Evolutionary conservation across 2,113 vertebrate genomes (phyloP), one percentile per base, ranked within the genome.

Genomic region (Taxidea taxus): DNA sequence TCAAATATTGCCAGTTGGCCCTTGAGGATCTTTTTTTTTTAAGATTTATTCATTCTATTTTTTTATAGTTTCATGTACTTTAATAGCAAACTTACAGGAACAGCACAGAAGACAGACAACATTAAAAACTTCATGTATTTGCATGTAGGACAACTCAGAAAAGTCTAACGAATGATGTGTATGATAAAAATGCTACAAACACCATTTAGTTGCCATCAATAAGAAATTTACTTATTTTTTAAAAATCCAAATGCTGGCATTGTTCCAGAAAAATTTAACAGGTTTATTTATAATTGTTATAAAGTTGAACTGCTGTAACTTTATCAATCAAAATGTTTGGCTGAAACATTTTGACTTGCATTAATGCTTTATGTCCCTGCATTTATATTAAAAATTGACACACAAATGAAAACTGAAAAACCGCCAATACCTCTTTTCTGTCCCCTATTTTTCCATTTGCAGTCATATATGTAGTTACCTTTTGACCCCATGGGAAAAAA

Each of bases 191-290:
- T 98, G 98, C 98, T 99, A 99, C 98, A 99, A 99, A 99, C 98
- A 99, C 99, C 98, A 98, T 98, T 99, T 98, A 99, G 98, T 99
- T 99, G 98, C 99, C 97, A 81, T 99, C 98, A 97, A 97, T 99
- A 99, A 99, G 98, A 99, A 99, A 99, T 99, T 99, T 98, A 98
- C 98, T 99, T 97, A 74, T 96, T 98, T 64, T 99, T 98, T 98
- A 99, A 99, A 99, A 99, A 98, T 99, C 98, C 98, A 99, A 99
- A 99, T 99, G 99, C 99, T 99, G 99, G 99, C 98, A 98, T 99
- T 98, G 98, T 99, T 99, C 98, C 98, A 99, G 98, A 99, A 99
- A 99, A 99, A 98, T 98, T 98, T 98, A 98, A 98, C 98, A 99
- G 97, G 85, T 98, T 98, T 99, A 99, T 99, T 99, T 99, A 98